A percentile compares a stretch with the other conserved stretches of the same genome.
Evolutionary conservation across 2,797 vertebrate genomes (phyloP).

Genomic region (Ctenochaetus hawaiiensis): DNA sequence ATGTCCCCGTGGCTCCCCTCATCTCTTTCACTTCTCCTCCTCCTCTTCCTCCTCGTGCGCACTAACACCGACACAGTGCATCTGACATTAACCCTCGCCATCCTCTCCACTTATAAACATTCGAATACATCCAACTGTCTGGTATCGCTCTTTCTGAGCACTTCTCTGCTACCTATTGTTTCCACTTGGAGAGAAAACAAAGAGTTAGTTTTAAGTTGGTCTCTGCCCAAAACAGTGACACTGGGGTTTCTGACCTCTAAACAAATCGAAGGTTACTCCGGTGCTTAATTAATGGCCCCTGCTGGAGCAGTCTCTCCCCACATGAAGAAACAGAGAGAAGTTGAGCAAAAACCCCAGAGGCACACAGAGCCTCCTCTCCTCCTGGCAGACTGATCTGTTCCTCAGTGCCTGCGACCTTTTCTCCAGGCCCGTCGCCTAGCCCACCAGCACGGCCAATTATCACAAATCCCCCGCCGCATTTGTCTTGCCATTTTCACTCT

Average conservation of each 20-base stretch:
- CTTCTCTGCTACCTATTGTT: background rate
- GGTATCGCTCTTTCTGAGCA: slow-evolving; percentile 8
- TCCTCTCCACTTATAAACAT: slow-evolving; percentile 38
- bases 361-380: slow-evolving; percentile 58
- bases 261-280: slow-evolving; percentile 73
- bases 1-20: slow-evolving; percentile 71
- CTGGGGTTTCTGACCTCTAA: slow-evolving; percentile 68
- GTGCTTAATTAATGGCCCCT: slow-evolving; percentile 76
- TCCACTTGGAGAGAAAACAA: slow-evolving; percentile 28
- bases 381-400: slow-evolving; percentile 77
- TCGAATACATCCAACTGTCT: slow-evolving; percentile 20
- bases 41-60: slow-evolving; percentile 35
- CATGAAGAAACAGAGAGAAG: slow-evolving; percentile 61
- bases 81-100: slow-evolving; percentile 62
- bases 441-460: slow-evolving; percentile 84
- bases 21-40: slow-evolving; percentile 61
- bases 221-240: slow-evolving; percentile 50
- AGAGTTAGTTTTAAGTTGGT: slow-evolving; percentile 40
- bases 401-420: slow-evolving; percentile 80
- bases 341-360: slow-evolving; percentile 71
- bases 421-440: slow-evolving; percentile 75
- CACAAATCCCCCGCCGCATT: slow-evolving; percentile 81
- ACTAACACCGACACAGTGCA: slow-evolving; percentile 40
- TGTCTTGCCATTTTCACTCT: slow-evolving; percentile 84
- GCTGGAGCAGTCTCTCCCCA: slow-evolving; percentile 49